Conservation (phyloP, 2,888 invertebrate species). For the Pristionchus maxplancki region DNA sequence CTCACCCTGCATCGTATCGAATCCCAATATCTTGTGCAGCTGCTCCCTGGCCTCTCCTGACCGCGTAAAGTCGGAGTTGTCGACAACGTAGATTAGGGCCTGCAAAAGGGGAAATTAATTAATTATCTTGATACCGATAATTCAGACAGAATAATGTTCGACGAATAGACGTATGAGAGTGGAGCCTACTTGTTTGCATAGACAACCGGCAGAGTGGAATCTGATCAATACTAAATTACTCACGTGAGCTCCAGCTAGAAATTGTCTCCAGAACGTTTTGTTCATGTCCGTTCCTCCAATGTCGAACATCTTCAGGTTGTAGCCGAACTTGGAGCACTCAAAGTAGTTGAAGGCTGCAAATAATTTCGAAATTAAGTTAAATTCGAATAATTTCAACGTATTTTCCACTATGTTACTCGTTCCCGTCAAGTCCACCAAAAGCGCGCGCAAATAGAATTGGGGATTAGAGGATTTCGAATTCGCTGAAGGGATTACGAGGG, state of each 20-base stretch:
- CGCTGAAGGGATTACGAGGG: background rate
- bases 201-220: no score
- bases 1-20: no score
- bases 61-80: conserved; percentile 11
- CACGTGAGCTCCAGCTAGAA: background rate
- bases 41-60: conserved; percentile 35
- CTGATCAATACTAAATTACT: no score
- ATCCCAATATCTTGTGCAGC: background rate
- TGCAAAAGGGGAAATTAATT: background rate
- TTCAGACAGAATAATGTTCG: no score
- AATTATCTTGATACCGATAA: no score
- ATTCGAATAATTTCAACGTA: no score
- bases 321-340: conserved; percentile 33
- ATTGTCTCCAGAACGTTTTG: conserved; percentile 18
- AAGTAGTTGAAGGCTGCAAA: conserved; percentile 39
- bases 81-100: conserved; percentile 31
- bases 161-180: no score
- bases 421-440: no score
- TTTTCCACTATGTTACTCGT: no score
- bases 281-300: conserved; percentile 10
- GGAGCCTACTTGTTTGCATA: no score
- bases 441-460: background rate
- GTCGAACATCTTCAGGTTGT: conserved; percentile 26
- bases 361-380: no score
- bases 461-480: background rate